Evolutionary conservation across 2,113 vertebrate species (phyloP).

Genomic region (Aegithalos caudatus): DNA sequence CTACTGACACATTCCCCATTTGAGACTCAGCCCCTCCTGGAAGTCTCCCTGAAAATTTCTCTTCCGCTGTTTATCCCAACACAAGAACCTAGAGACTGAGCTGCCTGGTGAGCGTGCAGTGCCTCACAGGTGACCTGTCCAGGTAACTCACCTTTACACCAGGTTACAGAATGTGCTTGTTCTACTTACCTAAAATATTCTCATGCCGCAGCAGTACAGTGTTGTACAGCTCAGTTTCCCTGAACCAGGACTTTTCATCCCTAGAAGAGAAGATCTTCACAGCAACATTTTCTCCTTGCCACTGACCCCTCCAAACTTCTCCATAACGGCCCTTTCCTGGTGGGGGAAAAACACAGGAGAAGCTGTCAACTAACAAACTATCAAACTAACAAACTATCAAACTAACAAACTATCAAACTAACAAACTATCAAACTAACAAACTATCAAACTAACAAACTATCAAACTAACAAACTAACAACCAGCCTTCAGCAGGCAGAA

Average conservation of each 20-base stretch:
- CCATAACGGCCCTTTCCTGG: conserved; percentile 95
- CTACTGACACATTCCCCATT: not conserved
- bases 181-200: conserved; percentile 89
- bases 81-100: not conserved
- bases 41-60: not conserved
- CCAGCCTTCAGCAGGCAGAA: not conserved
- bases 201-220: conserved; percentile 95
- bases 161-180: accelerated
- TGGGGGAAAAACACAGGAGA: not conserved
- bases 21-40: not conserved
- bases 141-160: not conserved
- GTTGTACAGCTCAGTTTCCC: conserved; percentile 98
- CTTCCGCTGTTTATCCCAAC: not conserved
- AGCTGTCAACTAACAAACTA: not conserved
- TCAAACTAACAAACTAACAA: not conserved
- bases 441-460: accelerated
- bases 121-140: not conserved
- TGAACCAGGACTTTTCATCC: conserved; percentile 99
- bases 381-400: not conserved
- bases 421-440: not conserved
- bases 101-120: accelerated
- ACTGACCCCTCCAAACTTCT: conserved; percentile 96
- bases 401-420: accelerated
- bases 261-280: conserved; percentile 98
- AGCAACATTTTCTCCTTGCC: conserved; percentile 96